Evolutionary conservation across 2,113 vertebrate species (phyloP).

Genomic region (Syngnathus typhle): DNA sequence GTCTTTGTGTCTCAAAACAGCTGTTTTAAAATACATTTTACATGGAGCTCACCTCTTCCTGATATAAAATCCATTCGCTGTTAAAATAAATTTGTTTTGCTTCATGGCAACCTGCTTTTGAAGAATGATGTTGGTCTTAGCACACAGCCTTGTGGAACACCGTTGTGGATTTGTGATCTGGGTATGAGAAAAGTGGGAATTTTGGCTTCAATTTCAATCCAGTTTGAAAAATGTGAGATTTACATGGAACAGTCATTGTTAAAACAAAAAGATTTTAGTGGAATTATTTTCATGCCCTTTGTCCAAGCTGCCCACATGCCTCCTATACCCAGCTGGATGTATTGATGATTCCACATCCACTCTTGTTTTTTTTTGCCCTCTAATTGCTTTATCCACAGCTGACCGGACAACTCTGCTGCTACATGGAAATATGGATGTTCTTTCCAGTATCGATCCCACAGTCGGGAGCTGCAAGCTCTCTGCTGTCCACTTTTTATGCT

Average conservation of each 20-base stretch:
- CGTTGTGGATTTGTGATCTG: background rate
- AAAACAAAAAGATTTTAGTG: background rate
- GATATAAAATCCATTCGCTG: background rate
- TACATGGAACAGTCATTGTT: too few relatives aligned
- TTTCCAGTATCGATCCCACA: conserved; percentile 47
- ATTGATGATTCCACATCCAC: conserved; percentile 49
- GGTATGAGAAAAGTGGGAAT: background rate
- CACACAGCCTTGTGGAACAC: background rate
- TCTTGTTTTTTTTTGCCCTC: conserved; percentile 1
- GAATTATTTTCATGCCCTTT: background rate
- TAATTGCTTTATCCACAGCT: conserved; percentile 55
- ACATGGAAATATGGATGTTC: conserved; percentile 47
- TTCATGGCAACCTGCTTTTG: too few relatives aligned
- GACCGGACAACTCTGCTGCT: conserved; percentile 29
- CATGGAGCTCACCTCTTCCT: background rate
- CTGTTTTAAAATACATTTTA: background rate
- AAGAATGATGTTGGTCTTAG: too few relatives aligned
- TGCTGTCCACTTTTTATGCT: conserved; percentile 5
- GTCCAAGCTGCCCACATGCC: background rate
- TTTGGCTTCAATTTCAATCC: background rate
- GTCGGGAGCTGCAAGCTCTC: background rate
- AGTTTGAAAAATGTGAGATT: background rate
- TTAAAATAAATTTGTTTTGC: too few relatives aligned
- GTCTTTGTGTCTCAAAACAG: background rate
- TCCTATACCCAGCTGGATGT: conserved; percentile 44